phyloP scores from a whole-genome alignment of 2,888 invertebrate genomes.

The Tipula unca region DNA sequence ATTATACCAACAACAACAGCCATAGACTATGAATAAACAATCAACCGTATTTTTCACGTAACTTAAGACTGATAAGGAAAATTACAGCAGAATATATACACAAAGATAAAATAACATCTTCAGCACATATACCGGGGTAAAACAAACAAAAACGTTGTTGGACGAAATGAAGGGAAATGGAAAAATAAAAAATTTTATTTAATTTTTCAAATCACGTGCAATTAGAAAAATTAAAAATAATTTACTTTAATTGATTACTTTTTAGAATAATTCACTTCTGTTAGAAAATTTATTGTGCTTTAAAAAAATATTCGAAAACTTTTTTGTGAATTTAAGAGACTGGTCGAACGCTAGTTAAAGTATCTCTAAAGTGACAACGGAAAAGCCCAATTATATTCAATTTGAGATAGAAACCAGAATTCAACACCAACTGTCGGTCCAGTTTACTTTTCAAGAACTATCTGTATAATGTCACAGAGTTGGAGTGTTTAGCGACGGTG shows the following conservation, averaged over 20 bases:
- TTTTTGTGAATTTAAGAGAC: too few relatives aligned
- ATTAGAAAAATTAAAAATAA: neutral
- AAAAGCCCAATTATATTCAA: too few relatives aligned
- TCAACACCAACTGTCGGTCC: too few relatives aligned
- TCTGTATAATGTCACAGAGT: too few relatives aligned
- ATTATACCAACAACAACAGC: neutral
- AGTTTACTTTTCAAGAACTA: too few relatives aligned
- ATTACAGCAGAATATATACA: neutral
- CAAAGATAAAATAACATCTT: neutral
- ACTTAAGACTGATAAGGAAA: neutral
- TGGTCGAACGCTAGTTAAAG: too few relatives aligned
- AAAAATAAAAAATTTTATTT: neutral
- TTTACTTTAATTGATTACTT: neutral
- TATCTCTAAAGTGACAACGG: too few relatives aligned
- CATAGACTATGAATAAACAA: neutral
- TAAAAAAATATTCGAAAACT: too few relatives aligned
- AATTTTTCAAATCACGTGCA: neutral
- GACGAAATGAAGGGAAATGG: neutral
- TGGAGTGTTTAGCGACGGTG: too few relatives aligned
- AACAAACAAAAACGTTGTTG: neutral
- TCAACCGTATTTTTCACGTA: neutral
- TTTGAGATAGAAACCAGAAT: too few relatives aligned
- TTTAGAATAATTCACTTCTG: neutral
- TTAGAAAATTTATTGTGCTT: too few relatives aligned
- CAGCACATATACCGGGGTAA: neutral